Evolutionary conservation across 2,797 vertebrate species (phyloP), one percentile per base, ranked within the genome.

Genomic region (Artibeus lituratus): DNA sequence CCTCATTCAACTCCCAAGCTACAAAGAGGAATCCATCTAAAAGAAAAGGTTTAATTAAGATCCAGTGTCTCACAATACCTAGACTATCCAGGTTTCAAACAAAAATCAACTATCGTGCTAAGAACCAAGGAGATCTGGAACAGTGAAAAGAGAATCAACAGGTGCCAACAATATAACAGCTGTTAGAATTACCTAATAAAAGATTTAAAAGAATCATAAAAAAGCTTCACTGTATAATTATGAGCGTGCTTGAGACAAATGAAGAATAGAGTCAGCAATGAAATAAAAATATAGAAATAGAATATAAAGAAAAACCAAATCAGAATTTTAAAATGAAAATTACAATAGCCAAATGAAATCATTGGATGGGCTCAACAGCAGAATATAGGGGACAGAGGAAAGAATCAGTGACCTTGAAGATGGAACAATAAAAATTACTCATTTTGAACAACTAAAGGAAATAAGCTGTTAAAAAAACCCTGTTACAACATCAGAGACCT

Each of bases 261-360:
- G 44, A 89, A 92, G 85, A 76, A 32, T n/a, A 85, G 16, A 78
- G 24, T 47, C 29, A 91, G 18, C 26, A 44, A 51, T 80, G 87
- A 84, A 67, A 29, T 62, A 65, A 44, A 65, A 82, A n/a, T 77
- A 53, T 1, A 74, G 69, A 85, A 84, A 44, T 47, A 80, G 29
- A 90, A n/a, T 53, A 81, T 94, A 87, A 51, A 77, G 78, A 96
- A 76, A 73, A 81, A 53, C 29, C 55, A 78, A 84, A 44, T 83
- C 29, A 32, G 73, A 83, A 69, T 24, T 90, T 37, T 82, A 70
- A 74, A 62, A 21, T 76, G 69, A 80, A 92, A 74, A 89, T 81
- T 80, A 69, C 2, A 51, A 5, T 85, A 92, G 72, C 49, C 47
- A 87, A 29, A 87, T 55, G 62, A 47, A 26, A 32, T 70, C 22